Conservation (phyloP, 64 coral and sea anemone species). For the Anthopleura sola region DNA sequence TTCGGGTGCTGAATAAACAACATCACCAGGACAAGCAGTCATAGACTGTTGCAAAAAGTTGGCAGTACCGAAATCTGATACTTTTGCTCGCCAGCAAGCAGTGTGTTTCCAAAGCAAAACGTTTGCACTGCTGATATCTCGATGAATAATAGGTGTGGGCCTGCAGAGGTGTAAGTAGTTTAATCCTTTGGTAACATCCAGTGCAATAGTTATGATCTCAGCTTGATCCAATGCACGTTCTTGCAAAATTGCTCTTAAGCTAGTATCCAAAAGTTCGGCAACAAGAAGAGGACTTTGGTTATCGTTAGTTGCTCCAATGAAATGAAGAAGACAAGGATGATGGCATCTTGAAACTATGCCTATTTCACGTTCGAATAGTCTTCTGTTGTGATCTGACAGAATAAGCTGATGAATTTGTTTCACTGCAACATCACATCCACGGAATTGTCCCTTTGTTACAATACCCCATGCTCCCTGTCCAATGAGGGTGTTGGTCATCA, state of each 20-base stretch:
- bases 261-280: constrained; percentile 40
- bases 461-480: constrained; percentile 83
- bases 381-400: constrained; percentile 61
- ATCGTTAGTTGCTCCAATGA: constrained; percentile 47
- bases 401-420: constrained; percentile 87
- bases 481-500: constrained; percentile 34
- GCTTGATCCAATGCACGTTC: not conserved
- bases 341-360: constrained; percentile 59
- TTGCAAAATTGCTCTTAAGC: constrained; percentile 29
- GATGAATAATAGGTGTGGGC: constrained; percentile 35
- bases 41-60: too few species aligned
- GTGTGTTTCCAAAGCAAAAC: constrained; percentile 33
- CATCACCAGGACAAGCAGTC: too few species aligned
- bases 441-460: constrained; percentile 73
- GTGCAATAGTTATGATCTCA: constrained; percentile 25
- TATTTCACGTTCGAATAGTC: constrained; percentile 66
- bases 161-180: constrained; percentile 33
- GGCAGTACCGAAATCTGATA: constrained; percentile 56
- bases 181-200: constrained; percentile 17
- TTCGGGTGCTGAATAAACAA: too few species aligned
- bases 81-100: constrained; percentile 34
- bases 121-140: constrained; percentile 50
- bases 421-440: constrained; percentile 69
- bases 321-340: constrained; percentile 68
- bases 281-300: constrained; percentile 46